These are phyloP conservation scores for Thecocarcelia acutangulata DNA, from an alignment of 2,888 invertebrate species.

Conservation along the genomic window DNA sequence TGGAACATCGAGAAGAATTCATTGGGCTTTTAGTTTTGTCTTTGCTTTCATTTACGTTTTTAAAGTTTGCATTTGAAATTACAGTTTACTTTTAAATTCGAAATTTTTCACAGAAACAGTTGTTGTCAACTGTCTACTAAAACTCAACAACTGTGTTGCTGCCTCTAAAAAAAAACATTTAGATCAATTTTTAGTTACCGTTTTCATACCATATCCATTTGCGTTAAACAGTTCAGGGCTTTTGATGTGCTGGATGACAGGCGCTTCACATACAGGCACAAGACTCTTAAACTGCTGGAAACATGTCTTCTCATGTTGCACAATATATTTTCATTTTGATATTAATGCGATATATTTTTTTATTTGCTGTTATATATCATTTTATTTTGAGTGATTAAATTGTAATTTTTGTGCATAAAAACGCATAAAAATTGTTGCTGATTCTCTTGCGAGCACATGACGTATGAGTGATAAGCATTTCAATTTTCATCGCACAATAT, in stretches of 20 bases:
- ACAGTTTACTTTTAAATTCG: too few relatives aligned
- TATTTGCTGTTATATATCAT: constrained; percentile 67
- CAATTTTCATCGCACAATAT: constrained; percentile 43
- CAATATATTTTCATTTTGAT: constrained; percentile 36
- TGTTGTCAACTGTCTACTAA: too few relatives aligned
- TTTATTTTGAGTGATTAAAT: constrained; percentile 68
- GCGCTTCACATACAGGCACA: constrained; percentile 22
- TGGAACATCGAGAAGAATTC: too few relatives aligned
- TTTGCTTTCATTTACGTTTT: too few relatives aligned
- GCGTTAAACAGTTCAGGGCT: constrained; percentile 51
- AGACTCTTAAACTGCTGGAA: constrained; percentile 53
- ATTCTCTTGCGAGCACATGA: constrained; percentile 49
- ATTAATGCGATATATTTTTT: constrained; percentile 10
- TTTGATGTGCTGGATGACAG: constrained; percentile 48
- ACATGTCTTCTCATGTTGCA: constrained; percentile 9
- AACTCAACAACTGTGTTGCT: too few relatives aligned
- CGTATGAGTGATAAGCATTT: constrained; percentile 70
- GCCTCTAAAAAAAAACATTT: too few relatives aligned
- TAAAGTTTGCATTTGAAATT: too few relatives aligned
- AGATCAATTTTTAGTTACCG: too few relatives aligned
- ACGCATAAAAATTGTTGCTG: neutral
- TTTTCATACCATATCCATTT: neutral
- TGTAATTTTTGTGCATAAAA: constrained; percentile 40
- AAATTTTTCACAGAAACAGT: too few relatives aligned
- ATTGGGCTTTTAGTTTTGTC: too few relatives aligned